These are phyloP conservation scores for Apteryx mantelli DNA, from an alignment of 2,113 vertebrate species.

Conservation along the genomic window DNA sequence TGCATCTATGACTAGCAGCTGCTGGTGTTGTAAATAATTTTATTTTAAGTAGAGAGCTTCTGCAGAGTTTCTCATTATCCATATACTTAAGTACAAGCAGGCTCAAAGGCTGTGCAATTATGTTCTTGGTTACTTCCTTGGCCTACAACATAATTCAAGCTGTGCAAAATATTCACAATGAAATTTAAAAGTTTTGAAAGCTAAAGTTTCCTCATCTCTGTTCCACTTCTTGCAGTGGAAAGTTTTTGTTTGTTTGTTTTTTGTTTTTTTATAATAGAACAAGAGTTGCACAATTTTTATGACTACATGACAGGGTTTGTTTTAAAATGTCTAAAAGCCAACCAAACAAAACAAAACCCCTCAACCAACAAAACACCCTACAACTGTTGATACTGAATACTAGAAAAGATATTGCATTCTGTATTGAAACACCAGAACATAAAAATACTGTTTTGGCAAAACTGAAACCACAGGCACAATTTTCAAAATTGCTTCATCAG, in stretches of 20 bases:
- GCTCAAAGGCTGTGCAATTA: not conserved
- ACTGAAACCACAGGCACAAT: not conserved
- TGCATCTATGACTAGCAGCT: not conserved
- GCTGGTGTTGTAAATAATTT: conserved; percentile 8
- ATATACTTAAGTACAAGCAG: not conserved
- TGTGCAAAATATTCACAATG: not conserved
- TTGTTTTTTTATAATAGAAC: not conserved
- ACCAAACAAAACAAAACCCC: not conserved
- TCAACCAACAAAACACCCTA: not conserved
- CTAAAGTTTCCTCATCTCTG: not conserved
- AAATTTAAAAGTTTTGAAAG: not conserved
- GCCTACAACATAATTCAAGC: not conserved
- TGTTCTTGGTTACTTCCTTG: not conserved
- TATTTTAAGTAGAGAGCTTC: conserved; percentile 12
- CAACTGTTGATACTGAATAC: not conserved
- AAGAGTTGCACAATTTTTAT: not conserved
- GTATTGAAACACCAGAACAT: not conserved
- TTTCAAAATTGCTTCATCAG: not conserved
- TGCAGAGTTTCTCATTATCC: conserved; percentile 16
- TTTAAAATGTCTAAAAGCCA: not conserved
- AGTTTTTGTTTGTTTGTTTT: not conserved
- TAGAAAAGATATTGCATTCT: not conserved
- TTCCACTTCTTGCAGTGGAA: not conserved
- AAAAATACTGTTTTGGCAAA: not conserved
- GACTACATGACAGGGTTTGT: not conserved